Evolutionary conservation across 2,888 invertebrate species (phyloP), one percentile per base, ranked within the genome.

Genomic region (Dynastes grantii): DNA sequence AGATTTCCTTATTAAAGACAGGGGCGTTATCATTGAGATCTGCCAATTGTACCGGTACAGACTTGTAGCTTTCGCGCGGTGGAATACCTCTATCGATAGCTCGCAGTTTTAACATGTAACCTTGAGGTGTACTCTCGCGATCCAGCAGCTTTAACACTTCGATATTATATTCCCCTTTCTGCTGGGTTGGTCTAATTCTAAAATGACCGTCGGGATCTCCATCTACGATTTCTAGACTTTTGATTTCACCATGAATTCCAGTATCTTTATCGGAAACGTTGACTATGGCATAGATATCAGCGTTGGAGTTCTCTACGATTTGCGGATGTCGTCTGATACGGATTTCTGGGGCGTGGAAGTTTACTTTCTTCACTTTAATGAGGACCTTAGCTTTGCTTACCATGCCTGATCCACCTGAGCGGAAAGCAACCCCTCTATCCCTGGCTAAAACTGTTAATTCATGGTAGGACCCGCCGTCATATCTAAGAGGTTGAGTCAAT

Each of bases 191-290:
- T 65, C 92, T 90, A 76, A 98, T 93, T 75, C 95, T 91, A 88
- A 98, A 97, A 88, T 96, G 95, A 0, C 97, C 96, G 83, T 96
- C 95, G 0, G 96, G 95, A 88, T 97, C 97, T 0, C 98, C 97
- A 81, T 95, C 95, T 3, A 96, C 94, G 78, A 98, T 96, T 84
- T 96, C 96, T 65, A 97, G 89, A 63, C 91, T 91, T 75, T 93
- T 93, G 65, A 98, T 95, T 86, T 95, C 92, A 0, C 98, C 98
- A 88, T 97, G 96, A 29, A 93, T 91, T 0, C 97, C 98, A 61
- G 90, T 90, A 88, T 98, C 98, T 76, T 92, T 92, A 87, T 98
- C 98, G 6, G 92, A 91, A 1, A 96, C 96, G 79, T 93, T 93
- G 0, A 98, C 93, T 76, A 98, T 96, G 2, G 98, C 98, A 88